A percentile compares a stretch with the other conserved stretches of the same genome.
phyloP scores from a whole-genome alignment of 1,140 invertebrate genomes.

The Tribolium castaneum region DNA sequence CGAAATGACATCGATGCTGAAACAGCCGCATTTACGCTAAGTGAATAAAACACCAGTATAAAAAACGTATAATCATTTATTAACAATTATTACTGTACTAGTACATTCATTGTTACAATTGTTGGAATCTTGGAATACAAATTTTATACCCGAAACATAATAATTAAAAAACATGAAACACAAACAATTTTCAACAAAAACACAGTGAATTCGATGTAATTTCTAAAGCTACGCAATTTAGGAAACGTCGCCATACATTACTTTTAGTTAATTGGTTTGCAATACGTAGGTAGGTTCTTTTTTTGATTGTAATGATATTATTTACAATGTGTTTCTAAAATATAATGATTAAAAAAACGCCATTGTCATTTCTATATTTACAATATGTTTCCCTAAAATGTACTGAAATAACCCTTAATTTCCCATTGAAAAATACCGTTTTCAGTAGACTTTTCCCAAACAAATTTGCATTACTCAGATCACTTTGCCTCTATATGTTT shows the following conservation, averaged over 20 bases:
- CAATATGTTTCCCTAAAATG: background rate
- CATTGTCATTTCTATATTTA: background rate
- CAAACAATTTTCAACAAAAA: conserved; percentile 23
- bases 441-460: background rate
- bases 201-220: conserved; percentile 26
- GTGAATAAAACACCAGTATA: background rate
- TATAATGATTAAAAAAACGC: background rate
- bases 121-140: conserved; percentile 6
- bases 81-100: conserved; percentile 29
- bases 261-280: conserved; percentile 13
- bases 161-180: background rate
- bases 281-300: conserved; percentile 15
- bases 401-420: background rate
- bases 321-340: background rate
- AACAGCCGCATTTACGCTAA: background rate
- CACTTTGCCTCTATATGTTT: background rate
- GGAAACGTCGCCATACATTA: conserved; percentile 9
- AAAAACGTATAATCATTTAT: conserved; percentile 36
- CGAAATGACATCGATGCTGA: background rate
- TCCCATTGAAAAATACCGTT: background rate
- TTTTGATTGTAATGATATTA: conserved; percentile 18
- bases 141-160: background rate
- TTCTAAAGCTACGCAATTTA: conserved; percentile 11
- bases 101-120: conserved; percentile 23
- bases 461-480: background rate